Evolutionary conservation across 2,888 invertebrate genomes (phyloP).

Genomic region (Acleris literana): DNA sequence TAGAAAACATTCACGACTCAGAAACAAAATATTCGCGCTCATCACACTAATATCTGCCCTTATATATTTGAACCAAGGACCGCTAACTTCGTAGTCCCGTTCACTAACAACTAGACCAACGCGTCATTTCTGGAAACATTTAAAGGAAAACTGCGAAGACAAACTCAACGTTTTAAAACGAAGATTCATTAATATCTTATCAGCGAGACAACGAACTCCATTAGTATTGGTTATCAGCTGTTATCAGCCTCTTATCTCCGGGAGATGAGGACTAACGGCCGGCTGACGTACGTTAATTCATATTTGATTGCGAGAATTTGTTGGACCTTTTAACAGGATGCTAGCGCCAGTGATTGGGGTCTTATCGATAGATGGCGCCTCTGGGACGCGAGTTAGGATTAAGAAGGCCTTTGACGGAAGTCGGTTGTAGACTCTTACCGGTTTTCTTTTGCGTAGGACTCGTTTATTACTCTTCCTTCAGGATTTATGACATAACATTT

Average conservation of each 20-base stretch:
- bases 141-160: slow-evolving; percentile 4
- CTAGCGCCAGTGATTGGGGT: slow-evolving; percentile 45
- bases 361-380: slow-evolving; percentile 24
- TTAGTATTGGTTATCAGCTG: slow-evolving; percentile 66
- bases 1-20: too few relatives aligned
- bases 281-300: slow-evolving; percentile 56
- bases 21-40: too few relatives aligned
- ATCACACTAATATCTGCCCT: too few relatives aligned
- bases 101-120: too few relatives aligned
- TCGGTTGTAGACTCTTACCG: too few relatives aligned
- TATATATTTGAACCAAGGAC: too few relatives aligned
- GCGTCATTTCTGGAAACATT: background rate
- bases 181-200: slow-evolving; percentile 75
- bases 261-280: slow-evolving; percentile 61
- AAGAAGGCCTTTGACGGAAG: background rate
- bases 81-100: too few relatives aligned
- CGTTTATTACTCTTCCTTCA: too few relatives aligned
- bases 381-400: background rate
- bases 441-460: too few relatives aligned
- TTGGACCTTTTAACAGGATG: background rate
- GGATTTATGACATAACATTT: too few relatives aligned
- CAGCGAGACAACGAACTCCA: slow-evolving; percentile 60
- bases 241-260: slow-evolving; percentile 65
- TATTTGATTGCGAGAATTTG: slow-evolving; percentile 51
- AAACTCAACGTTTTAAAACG: slow-evolving; percentile 49